Evolutionary conservation across 2,113 vertebrate genomes (phyloP), one percentile per base, ranked within the genome.

Genomic region (Hippotragus niger): DNA sequence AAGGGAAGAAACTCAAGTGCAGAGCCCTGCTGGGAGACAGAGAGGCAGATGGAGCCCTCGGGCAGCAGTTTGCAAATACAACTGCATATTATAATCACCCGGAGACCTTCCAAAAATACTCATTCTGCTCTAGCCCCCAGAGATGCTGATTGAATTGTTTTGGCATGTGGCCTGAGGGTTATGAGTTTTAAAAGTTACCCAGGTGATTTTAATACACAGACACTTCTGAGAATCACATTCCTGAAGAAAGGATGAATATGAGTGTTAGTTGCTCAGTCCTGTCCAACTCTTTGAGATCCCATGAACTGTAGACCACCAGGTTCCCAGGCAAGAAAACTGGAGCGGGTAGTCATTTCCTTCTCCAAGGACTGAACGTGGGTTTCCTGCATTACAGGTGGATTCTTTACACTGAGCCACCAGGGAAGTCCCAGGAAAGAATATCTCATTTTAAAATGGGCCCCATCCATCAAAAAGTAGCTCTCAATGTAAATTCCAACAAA

Each of bases 141-240:
- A 94, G 80, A 91, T 64, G 58, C 82, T 60, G 82, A 67, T 4
- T 91, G 62, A 94, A 57, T 45, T 80, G 80, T 84, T 93, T 81
- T 94, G 88, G 62, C 71, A 31, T 11, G 36, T 50, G 36, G 36
- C 78, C 86, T 16, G 45, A 88, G 71, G 62, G n/a, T 25, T 43
- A n/a, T 74, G 50, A 96, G 25, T 62, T 94, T 95, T 96, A 53
- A 96, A 96, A 95, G 57, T 78, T 92, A 94, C 62, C 47, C 62
- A 74, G 83, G 47, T 86, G 29, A 78, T 95, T 91, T 33, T 45
- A 88, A 53, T 9, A 52, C 23, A 36, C 6, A 83, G 86, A 7
- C 86, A 76, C 21, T 67, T 92, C 88, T 81, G 52, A 91, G 81
- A 82, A 55, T 9, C 60, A 91, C 3, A 50, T 86, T 58, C 21